Evolutionary conservation across 2,888 invertebrate species (phyloP).

Genomic region (Spatulosminthurus flaviceps): DNA sequence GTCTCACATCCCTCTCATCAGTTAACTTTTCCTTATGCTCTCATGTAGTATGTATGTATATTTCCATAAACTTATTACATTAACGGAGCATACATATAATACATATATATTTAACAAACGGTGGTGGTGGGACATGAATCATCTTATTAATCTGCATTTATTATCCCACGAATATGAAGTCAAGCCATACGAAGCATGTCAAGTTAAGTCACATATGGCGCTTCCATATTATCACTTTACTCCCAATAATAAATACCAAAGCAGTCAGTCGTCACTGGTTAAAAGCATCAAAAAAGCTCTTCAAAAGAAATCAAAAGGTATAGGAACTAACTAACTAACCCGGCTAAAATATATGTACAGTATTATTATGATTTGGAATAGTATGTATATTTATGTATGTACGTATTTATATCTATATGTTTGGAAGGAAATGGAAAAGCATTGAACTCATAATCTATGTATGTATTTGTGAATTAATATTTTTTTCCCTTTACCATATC

Average conservation of each 20-base stretch:
- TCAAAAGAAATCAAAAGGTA: neutral
- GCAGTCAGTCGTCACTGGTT: neutral
- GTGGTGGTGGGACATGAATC: conserved; percentile 17
- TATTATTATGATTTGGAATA: no score
- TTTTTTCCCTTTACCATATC: neutral
- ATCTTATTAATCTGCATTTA: conserved; percentile 37
- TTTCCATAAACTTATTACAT: no score
- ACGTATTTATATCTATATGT: neutral
- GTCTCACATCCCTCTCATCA: no score
- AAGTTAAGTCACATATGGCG: conserved; percentile 15
- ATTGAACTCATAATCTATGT: conserved; percentile 16
- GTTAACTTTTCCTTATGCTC: no score
- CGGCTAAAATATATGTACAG: no score
- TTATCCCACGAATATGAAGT: conserved; percentile 18
- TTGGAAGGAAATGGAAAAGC: neutral
- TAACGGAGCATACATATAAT: no score
- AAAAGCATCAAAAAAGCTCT: neutral
- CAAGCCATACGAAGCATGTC: conserved; percentile 16
- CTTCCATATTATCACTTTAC: neutral
- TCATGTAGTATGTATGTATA: no score
- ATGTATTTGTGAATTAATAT: neutral
- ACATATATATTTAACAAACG: no score
- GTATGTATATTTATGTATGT: no score
- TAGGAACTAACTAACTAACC: neutral
- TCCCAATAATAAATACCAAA: no score